Conservation (phyloP, 2,797 vertebrate species). For the Pangasius mekongensis region DNA sequence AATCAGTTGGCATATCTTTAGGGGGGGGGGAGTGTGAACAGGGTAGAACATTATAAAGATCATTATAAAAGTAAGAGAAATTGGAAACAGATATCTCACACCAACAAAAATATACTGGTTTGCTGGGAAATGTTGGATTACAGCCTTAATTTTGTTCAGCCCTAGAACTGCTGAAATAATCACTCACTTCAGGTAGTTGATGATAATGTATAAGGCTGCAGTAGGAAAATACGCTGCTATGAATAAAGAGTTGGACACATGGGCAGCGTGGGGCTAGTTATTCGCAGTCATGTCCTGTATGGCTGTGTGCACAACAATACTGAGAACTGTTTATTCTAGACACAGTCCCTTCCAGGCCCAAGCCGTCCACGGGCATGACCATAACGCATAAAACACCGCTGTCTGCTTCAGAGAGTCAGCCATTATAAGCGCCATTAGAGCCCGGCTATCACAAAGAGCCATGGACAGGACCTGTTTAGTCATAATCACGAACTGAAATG, state of each 20-base stretch:
- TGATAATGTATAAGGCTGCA: slow-evolving; percentile 18
- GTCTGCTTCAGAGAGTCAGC: slow-evolving; percentile 63
- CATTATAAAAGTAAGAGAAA: neutral
- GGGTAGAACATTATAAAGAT: neutral
- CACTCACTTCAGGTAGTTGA: slow-evolving; percentile 20
- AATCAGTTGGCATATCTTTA: neutral
- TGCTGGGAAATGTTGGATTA: neutral
- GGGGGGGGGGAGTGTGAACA: neutral
- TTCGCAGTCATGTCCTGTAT: slow-evolving; percentile 75
- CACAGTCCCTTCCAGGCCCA: slow-evolving; percentile 69
- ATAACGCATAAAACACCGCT: slow-evolving; percentile 71
- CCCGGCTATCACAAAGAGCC: slow-evolving; percentile 54
- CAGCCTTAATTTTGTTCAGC: neutral
- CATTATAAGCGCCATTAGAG: slow-evolving; percentile 58
- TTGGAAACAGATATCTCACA: neutral
- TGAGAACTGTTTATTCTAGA: slow-evolving; percentile 72
- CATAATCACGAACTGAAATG: slow-evolving; percentile 66
- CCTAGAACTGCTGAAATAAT: slow-evolving; percentile 5
- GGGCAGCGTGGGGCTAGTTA: slow-evolving; percentile 65
- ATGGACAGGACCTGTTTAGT: slow-evolving; percentile 64
- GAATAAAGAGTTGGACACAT: slow-evolving; percentile 39
- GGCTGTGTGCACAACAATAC: slow-evolving; percentile 56
- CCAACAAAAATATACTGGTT: neutral
- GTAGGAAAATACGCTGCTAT: slow-evolving; percentile 34
- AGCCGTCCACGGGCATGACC: slow-evolving; percentile 69